Evolutionary conservation across 2,888 invertebrate genomes (phyloP).

Genomic region (Plagodis pulveraria): DNA sequence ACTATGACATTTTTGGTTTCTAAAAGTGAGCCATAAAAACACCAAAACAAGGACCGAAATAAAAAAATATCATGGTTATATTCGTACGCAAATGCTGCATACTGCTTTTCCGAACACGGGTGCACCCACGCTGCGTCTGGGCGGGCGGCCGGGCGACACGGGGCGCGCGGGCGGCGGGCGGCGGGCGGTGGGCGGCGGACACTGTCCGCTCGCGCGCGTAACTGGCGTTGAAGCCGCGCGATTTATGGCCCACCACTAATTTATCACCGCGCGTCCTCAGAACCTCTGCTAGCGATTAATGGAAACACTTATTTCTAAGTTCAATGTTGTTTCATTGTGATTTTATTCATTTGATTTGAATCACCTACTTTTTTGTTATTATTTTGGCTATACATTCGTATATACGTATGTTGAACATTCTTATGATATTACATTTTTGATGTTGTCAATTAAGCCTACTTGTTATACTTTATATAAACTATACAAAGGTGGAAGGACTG

Average conservation of each 20-base stretch:
- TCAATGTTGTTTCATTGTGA: constrained; percentile 34
- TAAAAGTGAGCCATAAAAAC: too few species aligned
- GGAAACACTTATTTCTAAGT: constrained; percentile 57
- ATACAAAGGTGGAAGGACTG: too few species aligned
- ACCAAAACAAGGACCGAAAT: too few species aligned
- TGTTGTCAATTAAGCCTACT: too few species aligned
- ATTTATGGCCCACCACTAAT: constrained; percentile 73
- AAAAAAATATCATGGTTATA: too few species aligned
- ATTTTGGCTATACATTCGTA: background rate
- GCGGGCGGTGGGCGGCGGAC: constrained; percentile 52
- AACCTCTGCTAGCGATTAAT: constrained; percentile 59
- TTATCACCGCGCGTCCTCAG: constrained; percentile 51
- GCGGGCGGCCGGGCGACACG: constrained; percentile 3
- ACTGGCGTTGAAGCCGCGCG: constrained; percentile 58
- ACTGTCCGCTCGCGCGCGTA: constrained; percentile 51
- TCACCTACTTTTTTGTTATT: background rate
- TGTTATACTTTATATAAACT: too few species aligned
- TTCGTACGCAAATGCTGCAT: constrained; percentile 3
- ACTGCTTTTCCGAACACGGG: constrained; percentile 9
- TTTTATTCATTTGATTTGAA: constrained; percentile 28
- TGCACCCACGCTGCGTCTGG: background rate
- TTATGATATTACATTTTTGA: too few species aligned
- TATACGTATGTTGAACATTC: too few species aligned
- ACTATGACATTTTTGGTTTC: too few species aligned
- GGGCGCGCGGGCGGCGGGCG: constrained; percentile 28